phyloP scores from a whole-genome alignment of 30 jellyfish, hydroid and myxozoan species.

The Chrysaora quinquecirrha region DNA sequence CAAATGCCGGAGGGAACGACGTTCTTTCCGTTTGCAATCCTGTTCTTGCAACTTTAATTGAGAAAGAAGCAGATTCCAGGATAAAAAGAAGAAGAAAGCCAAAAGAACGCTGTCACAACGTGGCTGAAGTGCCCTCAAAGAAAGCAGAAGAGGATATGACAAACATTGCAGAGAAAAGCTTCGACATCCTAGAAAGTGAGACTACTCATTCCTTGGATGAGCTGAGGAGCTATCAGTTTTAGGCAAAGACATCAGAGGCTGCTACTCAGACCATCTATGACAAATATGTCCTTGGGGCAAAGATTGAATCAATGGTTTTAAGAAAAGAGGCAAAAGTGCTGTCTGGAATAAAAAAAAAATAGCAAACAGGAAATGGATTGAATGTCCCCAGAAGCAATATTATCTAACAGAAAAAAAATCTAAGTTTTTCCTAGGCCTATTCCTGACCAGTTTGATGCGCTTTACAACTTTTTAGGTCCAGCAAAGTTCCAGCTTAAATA shows the following conservation, averaged over 20 bases:
- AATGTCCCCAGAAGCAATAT: conserved; percentile 33
- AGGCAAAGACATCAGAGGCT: conserved; percentile 11
- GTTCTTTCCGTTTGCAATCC: conserved; percentile 65
- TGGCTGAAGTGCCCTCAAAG: conserved; percentile 12
- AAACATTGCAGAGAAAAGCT: conserved; percentile 9
- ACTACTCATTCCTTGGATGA: background rate
- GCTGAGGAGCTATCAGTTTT: background rate
- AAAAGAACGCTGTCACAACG: conserved; percentile 4
- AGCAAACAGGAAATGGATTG: background rate
- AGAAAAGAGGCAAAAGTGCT: conserved; percentile 7
- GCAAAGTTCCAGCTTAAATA: conserved; percentile 62
- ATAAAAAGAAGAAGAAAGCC: conserved; percentile 29
- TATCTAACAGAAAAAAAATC: conserved; percentile 5
- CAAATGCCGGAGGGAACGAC: conserved; percentile 42
- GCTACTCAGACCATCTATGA: conserved; percentile 42
- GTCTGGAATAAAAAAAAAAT: background rate
- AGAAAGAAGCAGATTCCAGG: conserved; percentile 28
- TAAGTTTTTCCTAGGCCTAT: conserved; percentile 35
- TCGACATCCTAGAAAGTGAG: conserved; percentile 9
- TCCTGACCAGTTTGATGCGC: conserved; percentile 61
- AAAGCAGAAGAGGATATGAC: background rate
- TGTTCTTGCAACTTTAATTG: conserved; percentile 25
- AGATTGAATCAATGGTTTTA: conserved; percentile 17
- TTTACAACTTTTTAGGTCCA: conserved; percentile 74
- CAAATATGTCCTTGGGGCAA: conserved; percentile 28